Evolutionary conservation across 1,140 invertebrate species (phyloP).

Genomic region (Anthonomus grandis): DNA sequence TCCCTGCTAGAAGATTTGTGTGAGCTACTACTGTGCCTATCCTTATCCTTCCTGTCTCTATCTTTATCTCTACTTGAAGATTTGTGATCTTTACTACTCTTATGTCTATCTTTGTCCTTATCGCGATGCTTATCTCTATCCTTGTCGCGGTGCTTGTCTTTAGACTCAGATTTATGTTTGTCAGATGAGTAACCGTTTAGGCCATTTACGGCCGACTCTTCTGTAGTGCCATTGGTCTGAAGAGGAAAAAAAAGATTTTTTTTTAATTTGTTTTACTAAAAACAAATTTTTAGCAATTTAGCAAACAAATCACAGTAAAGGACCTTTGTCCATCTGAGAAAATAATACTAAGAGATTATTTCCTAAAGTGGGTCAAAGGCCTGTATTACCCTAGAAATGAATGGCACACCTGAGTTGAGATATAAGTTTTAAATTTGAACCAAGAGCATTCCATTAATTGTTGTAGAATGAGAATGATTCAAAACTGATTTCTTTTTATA

Average conservation of each 20-base stretch:
- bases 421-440: too few relatives aligned
- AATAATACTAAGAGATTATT: background rate
- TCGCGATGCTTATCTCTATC: conserved; percentile 50
- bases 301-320: background rate
- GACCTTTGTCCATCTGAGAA: background rate
- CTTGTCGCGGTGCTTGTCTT: conserved; percentile 61
- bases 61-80: conserved; percentile 42
- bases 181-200: conserved; percentile 65
- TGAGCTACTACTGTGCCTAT: conserved; percentile 39
- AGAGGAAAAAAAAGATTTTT: too few relatives aligned
- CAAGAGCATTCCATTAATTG: too few relatives aligned
- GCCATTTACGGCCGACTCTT: conserved; percentile 55
- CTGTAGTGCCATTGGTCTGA: conserved; percentile 50
- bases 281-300: background rate
- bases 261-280: background rate
- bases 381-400: conserved; percentile 4
- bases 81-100: too few relatives aligned
- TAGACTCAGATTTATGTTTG: conserved; percentile 69
- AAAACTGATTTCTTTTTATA: too few relatives aligned
- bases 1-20: conserved; percentile 57
- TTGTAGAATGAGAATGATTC: too few relatives aligned
- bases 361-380: background rate
- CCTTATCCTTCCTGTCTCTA: conserved; percentile 26
- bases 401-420: too few relatives aligned
- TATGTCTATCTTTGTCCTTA: conserved; percentile 53